Evolutionary conservation across 1,140 invertebrate species (phyloP).

Genomic region (Gonatopus flavifemur): DNA sequence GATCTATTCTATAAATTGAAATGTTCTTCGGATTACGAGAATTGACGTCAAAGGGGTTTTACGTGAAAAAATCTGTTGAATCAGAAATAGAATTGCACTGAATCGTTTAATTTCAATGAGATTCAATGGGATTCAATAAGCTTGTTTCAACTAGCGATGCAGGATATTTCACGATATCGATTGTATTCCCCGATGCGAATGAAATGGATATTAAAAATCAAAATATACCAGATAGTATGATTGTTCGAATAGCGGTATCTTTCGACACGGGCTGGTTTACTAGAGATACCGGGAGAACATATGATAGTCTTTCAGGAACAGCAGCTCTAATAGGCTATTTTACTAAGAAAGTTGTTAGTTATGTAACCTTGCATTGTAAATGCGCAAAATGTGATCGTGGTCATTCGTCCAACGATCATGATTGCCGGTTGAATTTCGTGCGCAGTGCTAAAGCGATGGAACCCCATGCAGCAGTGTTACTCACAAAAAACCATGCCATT

Average conservation of each 20-base stretch:
- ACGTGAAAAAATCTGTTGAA: too few relatives aligned
- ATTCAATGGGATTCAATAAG: too few relatives aligned
- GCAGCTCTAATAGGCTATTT: slow-evolving; percentile 11
- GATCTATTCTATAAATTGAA: too few relatives aligned
- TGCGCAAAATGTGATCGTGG: slow-evolving; percentile 5
- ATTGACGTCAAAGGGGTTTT: too few relatives aligned
- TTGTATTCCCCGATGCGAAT: not conserved
- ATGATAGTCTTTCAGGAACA: slow-evolving; percentile 9
- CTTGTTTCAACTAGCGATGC: too few relatives aligned
- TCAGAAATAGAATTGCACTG: too few relatives aligned
- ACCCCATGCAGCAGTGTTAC: not conserved
- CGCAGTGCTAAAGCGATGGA: slow-evolving; percentile 12
- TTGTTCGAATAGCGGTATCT: slow-evolving; percentile 4
- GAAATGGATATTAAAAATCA: not conserved
- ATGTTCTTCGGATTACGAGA: too few relatives aligned
- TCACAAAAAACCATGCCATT: slow-evolving; percentile 5
- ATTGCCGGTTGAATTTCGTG: slow-evolving; percentile 6
- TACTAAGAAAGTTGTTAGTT: slow-evolving; percentile 9
- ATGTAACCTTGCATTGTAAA: slow-evolving; percentile 8
- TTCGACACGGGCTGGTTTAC: slow-evolving; percentile 12
- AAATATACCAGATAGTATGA: not conserved
- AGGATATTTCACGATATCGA: too few relatives aligned
- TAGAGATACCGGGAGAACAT: slow-evolving; percentile 4
- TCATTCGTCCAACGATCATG: slow-evolving; percentile 1
- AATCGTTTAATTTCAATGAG: too few relatives aligned